Conservation (phyloP, 2,113 vertebrate genomes). For the Columbina picui region DNA sequence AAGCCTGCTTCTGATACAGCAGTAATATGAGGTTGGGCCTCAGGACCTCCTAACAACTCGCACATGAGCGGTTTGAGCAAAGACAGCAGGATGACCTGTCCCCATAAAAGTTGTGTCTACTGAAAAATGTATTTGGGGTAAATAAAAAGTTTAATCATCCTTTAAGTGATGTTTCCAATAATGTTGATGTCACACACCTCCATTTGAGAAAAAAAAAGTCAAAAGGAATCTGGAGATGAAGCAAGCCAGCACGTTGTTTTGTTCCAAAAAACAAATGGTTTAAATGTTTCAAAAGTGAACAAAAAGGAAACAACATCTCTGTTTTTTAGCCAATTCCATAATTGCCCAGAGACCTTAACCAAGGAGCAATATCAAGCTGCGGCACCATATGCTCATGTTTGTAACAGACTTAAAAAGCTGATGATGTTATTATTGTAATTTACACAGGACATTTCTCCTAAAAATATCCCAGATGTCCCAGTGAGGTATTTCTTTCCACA, state of each 20-base stretch:
- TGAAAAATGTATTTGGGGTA: slow-evolving; percentile 24
- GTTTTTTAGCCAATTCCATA: background rate
- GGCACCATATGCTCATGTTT: slow-evolving; percentile 44
- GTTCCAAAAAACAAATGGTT: background rate
- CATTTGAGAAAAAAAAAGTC: background rate
- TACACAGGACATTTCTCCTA: background rate
- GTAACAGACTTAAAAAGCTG: slow-evolving; percentile 52
- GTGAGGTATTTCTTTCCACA: background rate
- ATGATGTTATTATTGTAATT: background rate
- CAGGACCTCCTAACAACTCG: slow-evolving; percentile 29
- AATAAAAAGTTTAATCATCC: slow-evolving; percentile 28
- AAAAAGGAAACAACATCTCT: background rate
- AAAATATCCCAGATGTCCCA: slow-evolving; percentile 7
- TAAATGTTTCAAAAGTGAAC: slow-evolving; percentile 1
- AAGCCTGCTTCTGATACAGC: slow-evolving; percentile 55
- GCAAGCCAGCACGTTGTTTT: background rate
- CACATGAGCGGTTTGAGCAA: slow-evolving; percentile 30
- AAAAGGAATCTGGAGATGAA: background rate
- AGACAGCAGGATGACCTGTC: background rate
- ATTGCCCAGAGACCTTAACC: slow-evolving; percentile 44
- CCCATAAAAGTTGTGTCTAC: slow-evolving; percentile 35
- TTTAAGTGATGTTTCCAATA: slow-evolving; percentile 21
- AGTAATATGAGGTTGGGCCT: background rate
- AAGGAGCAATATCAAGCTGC: slow-evolving; percentile 4
- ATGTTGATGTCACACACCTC: background rate